Evolutionary conservation across 2,888 invertebrate genomes (phyloP).

Genomic region (Sclerodermus sp.): DNA sequence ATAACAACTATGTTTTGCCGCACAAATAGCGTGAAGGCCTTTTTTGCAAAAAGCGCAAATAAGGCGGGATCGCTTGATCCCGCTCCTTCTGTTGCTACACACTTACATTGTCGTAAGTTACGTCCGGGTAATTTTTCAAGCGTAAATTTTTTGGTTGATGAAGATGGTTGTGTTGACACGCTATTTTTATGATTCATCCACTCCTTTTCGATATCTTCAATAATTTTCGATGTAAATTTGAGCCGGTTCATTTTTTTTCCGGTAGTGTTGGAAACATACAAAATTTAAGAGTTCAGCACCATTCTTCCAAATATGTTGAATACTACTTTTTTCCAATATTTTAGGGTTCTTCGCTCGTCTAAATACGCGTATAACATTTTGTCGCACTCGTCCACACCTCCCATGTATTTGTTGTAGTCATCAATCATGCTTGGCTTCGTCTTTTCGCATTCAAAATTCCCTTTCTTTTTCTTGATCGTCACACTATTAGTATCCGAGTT

Average conservation of each 20-base stretch:
- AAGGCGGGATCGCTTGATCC: no score
- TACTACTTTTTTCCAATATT: slow-evolving; percentile 35
- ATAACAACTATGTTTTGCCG: no score
- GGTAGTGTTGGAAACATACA: slow-evolving; percentile 22
- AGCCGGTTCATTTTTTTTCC: slow-evolving; percentile 28
- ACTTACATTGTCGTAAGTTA: no score
- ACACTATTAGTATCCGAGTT: slow-evolving; percentile 15
- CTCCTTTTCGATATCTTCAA: no score
- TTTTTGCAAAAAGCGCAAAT: no score
- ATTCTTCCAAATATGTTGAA: slow-evolving; percentile 32
- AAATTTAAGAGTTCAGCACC: slow-evolving; percentile 32
- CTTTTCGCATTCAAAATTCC: slow-evolving; percentile 12
- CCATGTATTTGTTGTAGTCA: slow-evolving; percentile 31
- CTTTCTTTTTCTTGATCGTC: slow-evolving; percentile 19
- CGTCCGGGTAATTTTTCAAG: no score
- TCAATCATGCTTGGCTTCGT: slow-evolving; percentile 17
- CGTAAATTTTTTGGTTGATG: no score
- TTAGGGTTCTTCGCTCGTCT: slow-evolving; percentile 31
- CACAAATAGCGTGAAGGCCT: no score
- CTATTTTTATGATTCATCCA: no score
- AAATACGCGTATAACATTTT: slow-evolving; percentile 34
- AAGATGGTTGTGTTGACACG: no score
- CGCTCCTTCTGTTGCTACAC: no score
- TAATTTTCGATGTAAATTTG: slow-evolving; percentile 24
- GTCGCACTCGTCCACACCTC: slow-evolving; percentile 33